These are phyloP conservation scores for Malurus elegans DNA, from an alignment of 2,113 vertebrate species.

Conservation along the genomic window DNA sequence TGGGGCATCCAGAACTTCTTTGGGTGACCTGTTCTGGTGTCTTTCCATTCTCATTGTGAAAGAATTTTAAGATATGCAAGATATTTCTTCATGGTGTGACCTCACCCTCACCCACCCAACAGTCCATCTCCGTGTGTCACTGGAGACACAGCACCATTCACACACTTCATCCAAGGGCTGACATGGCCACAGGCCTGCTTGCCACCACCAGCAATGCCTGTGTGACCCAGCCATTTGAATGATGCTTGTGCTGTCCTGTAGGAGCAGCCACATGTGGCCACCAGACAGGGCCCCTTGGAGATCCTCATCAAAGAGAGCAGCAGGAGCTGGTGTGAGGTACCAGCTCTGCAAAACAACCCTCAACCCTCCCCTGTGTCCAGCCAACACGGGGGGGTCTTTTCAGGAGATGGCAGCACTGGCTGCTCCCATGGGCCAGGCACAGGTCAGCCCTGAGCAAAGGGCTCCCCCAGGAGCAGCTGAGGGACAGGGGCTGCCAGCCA, in stretches of 20 bases:
- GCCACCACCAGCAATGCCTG: background rate
- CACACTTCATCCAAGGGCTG: background rate
- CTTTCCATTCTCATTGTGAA: background rate
- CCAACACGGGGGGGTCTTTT: accelerated
- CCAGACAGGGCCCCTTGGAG: background rate
- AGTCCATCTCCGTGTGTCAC: background rate
- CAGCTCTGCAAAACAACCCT: background rate
- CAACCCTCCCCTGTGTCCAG: background rate
- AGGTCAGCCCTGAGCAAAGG: background rate
- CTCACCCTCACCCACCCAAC: background rate
- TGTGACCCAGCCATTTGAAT: background rate
- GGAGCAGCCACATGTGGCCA: background rate
- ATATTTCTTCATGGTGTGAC: background rate
- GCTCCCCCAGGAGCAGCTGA: background rate
- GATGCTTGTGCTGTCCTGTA: background rate
- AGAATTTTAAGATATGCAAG: background rate
- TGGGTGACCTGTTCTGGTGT: background rate
- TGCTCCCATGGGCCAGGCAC: background rate
- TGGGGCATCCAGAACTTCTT: background rate
- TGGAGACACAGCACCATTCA: background rate
- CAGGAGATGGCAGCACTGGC: background rate
- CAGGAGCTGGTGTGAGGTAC: background rate
- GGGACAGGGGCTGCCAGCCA: background rate
- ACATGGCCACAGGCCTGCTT: background rate
- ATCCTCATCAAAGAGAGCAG: accelerated